phyloP scores from a whole-genome alignment of 2,888 invertebrate genomes.

The Tetramorium bicarinatum region DNA sequence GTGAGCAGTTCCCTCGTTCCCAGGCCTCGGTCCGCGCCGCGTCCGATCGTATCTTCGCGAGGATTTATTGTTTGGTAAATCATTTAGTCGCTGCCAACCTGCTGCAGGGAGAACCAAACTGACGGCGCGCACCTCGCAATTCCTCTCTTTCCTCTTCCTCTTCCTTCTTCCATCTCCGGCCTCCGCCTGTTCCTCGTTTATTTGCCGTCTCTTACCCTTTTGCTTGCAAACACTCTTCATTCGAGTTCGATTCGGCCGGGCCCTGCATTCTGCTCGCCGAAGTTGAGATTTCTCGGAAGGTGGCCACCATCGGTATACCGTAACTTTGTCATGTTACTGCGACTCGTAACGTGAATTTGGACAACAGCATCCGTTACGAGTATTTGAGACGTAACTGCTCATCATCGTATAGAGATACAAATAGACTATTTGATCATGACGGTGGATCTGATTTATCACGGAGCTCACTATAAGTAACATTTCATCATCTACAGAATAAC shows the following conservation, averaged over 20 bases:
- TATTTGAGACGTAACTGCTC: slow-evolving; percentile 1
- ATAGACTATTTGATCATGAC: neutral
- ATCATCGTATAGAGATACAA: neutral
- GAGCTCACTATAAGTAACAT: neutral
- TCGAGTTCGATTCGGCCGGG: slow-evolving; percentile 45
- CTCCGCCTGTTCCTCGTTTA: slow-evolving; percentile 21
- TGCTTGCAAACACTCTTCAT: slow-evolving; percentile 53
- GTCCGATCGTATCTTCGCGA: slow-evolving; percentile 84
- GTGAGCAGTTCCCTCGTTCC: slow-evolving; percentile 82
- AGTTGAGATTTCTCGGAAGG: neutral
- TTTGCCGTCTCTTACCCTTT: slow-evolving; percentile 46
- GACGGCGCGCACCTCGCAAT: slow-evolving; percentile 68
- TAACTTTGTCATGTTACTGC: neutral
- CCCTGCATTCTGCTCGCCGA: neutral
- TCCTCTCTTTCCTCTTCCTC: slow-evolving; percentile 62
- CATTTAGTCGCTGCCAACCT: slow-evolving; percentile 86
- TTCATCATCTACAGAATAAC: slow-evolving; percentile 29
- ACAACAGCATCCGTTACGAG: neutral
- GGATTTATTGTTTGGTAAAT: slow-evolving; percentile 86
- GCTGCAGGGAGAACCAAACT: slow-evolving; percentile 81
- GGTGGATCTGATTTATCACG: slow-evolving; percentile 22
- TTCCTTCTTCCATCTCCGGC: slow-evolving; percentile 46
- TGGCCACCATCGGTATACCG: neutral
- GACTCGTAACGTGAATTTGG: neutral
- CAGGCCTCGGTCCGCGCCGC: slow-evolving; percentile 83